phyloP scores from a whole-genome alignment of 2,888 invertebrate species.

The Dusona sp. region DNA sequence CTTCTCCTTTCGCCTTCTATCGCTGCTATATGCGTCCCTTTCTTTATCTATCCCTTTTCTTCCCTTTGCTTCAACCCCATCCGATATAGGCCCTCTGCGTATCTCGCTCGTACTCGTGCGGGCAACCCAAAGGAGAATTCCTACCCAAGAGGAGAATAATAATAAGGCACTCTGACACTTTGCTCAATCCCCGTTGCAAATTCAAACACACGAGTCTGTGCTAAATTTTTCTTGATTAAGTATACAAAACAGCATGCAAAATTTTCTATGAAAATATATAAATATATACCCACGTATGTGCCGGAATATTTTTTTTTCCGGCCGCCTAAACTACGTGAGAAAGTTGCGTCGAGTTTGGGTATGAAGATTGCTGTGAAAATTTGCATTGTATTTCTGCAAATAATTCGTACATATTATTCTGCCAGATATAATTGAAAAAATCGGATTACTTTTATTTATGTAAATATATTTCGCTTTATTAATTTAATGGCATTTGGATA shows the following conservation, averaged over 20 bases:
- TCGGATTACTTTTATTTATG: too few relatives aligned
- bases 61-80: conserved; percentile 6
- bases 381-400: not conserved
- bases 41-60: conserved; percentile 19
- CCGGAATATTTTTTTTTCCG: not conserved
- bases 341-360: not conserved
- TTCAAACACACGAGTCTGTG: conserved; percentile 62
- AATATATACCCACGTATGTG: not conserved
- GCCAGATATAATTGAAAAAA: not conserved
- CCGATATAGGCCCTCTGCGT: conserved; percentile 35
- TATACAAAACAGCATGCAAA: conserved; percentile 29
- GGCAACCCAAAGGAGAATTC: conserved; percentile 26
- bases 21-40: not conserved
- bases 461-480: not conserved
- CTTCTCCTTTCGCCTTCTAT: not conserved
- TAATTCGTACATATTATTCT: not conserved
- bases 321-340: not conserved
- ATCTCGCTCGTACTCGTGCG: conserved; percentile 32
- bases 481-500: not conserved
- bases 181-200: conserved; percentile 61
- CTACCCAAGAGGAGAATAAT: conserved; percentile 62
- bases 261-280: conserved; percentile 14
- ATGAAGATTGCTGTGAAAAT: not conserved
- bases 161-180: conserved; percentile 62
- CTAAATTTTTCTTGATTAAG: conserved; percentile 52